Conservation (phyloP, 2,888 invertebrate species). For the Nomada fucata region DNA sequence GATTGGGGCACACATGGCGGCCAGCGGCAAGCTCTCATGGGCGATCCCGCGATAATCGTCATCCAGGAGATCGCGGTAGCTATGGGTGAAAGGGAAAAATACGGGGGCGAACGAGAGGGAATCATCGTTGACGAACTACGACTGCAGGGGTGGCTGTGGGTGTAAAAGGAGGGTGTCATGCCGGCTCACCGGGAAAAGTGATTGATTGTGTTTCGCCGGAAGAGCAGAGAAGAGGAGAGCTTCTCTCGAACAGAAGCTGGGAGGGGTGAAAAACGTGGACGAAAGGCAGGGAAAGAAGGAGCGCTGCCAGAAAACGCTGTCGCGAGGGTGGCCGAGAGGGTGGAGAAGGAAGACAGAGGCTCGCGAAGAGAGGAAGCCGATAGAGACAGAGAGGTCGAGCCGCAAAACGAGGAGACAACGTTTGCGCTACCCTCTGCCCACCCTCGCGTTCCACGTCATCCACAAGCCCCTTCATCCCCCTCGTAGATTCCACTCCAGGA, state of each 20-base stretch:
- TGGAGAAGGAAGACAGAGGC: conserved; percentile 55
- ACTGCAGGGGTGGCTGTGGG: conserved; percentile 77
- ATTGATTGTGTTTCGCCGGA: conserved; percentile 84
- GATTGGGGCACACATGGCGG: conserved; percentile 36
- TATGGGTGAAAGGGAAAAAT: conserved; percentile 56
- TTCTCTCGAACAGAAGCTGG: conserved; percentile 62
- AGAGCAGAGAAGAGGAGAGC: conserved; percentile 76
- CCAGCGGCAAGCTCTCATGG: conserved; percentile 53
- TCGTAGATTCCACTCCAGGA: conserved; percentile 76
- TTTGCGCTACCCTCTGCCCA: conserved; percentile 59
- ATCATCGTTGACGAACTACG: conserved; percentile 67
- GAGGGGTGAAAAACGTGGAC: conserved; percentile 53
- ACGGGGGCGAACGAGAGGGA: conserved; percentile 52
- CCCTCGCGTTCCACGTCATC: conserved; percentile 70
- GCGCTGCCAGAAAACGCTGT: conserved; percentile 52
- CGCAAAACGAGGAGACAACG: conserved; percentile 78
- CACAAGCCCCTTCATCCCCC: conserved; percentile 69
- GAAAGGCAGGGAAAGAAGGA: conserved; percentile 56
- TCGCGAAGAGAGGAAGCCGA: conserved; percentile 70
- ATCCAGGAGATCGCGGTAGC: conserved; percentile 66
- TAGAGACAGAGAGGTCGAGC: conserved; percentile 78
- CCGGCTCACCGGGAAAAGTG: conserved; percentile 82
- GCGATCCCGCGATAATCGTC: conserved; percentile 71
- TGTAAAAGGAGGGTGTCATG: conserved; percentile 82
- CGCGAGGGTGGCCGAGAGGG: conserved; percentile 28